These are phyloP conservation scores for Parauchenoglanis punctatus DNA, from an alignment of 2,797 vertebrate species.

Conservation along the genomic window DNA sequence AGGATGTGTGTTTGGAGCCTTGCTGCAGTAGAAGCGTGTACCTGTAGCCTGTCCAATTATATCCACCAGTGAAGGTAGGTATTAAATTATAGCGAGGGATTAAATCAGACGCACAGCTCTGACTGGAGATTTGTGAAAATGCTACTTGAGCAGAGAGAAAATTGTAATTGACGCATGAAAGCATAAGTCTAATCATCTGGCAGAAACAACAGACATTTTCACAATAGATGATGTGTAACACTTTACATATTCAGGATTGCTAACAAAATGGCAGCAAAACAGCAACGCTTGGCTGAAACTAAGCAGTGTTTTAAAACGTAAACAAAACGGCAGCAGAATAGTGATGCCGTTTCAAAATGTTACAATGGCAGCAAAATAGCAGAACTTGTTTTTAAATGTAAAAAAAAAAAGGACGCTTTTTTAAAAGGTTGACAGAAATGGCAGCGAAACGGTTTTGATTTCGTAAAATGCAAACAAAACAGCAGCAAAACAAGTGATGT, in stretches of 20 bases:
- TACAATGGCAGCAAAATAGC: not conserved
- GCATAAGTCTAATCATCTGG: not conserved
- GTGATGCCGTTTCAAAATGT: not conserved
- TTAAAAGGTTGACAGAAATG: not conserved
- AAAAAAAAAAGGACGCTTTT: not conserved
- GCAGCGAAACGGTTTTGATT: no score
- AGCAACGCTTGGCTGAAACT: not conserved
- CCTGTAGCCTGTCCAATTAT: not conserved
- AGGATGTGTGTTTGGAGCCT: not conserved
- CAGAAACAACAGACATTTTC: not conserved
- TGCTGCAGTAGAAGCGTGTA: not conserved
- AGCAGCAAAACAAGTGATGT: not conserved
- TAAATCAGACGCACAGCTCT: not conserved
- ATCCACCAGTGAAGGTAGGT: not conserved
- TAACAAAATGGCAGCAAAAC: not conserved
- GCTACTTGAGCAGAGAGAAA: not conserved
- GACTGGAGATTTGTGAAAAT: not conserved
- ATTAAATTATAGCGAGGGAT: conserved; percentile 11
- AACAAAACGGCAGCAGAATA: not conserved
- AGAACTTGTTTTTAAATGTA: not conserved
- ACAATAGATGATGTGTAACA: not conserved
- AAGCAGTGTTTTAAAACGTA: not conserved
- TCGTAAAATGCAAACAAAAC: not conserved
- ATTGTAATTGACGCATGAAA: not conserved
- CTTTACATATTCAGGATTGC: not conserved